Percentiles rank a stretch among this genome's conserved stretches.
Evolutionary conservation across 2,888 invertebrate species (phyloP).

Genomic region (Eucera pruinosa): DNA sequence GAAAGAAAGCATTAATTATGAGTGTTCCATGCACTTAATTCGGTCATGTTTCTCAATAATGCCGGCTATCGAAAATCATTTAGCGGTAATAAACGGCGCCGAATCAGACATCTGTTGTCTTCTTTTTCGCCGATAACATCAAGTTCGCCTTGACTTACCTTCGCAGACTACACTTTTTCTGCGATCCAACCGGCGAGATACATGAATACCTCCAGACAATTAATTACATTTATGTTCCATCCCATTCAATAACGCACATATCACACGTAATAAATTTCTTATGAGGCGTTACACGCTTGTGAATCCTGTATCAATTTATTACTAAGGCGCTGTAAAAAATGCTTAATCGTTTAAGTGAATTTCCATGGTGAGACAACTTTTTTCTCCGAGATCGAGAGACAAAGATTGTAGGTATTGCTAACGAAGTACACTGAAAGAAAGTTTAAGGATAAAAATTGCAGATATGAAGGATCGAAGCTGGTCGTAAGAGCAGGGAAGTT

Average conservation of each 20-base stretch:
- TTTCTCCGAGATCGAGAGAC: too few species aligned
- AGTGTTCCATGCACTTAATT: too few species aligned
- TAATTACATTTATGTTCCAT: slow-evolving; percentile 32
- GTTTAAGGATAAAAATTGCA: too few species aligned
- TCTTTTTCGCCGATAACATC: slow-evolving; percentile 30
- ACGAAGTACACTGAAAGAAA: too few species aligned
- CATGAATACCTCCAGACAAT: slow-evolving; percentile 13
- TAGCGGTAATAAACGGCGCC: background rate
- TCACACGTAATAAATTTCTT: slow-evolving; percentile 24
- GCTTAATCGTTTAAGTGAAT: background rate
- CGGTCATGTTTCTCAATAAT: background rate
- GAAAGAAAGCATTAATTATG: too few species aligned
- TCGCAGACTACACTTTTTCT: slow-evolving; percentile 27
- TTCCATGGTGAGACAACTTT: background rate
- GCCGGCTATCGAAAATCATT: background rate
- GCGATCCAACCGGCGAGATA: slow-evolving; percentile 40
- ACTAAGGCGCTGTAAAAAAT: background rate
- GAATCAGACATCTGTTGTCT: slow-evolving; percentile 30
- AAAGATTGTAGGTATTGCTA: too few species aligned
- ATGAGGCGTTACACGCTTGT: background rate
- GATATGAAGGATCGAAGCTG: too few species aligned
- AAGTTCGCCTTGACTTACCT: slow-evolving; percentile 47
- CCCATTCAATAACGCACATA: slow-evolving; percentile 6
- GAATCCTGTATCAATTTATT: slow-evolving; percentile 1
- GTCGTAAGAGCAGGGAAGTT: slow-evolving; percentile 17